Evolutionary conservation across 2,888 invertebrate genomes (phyloP).

Genomic region (Sminthurides aquaticus): DNA sequence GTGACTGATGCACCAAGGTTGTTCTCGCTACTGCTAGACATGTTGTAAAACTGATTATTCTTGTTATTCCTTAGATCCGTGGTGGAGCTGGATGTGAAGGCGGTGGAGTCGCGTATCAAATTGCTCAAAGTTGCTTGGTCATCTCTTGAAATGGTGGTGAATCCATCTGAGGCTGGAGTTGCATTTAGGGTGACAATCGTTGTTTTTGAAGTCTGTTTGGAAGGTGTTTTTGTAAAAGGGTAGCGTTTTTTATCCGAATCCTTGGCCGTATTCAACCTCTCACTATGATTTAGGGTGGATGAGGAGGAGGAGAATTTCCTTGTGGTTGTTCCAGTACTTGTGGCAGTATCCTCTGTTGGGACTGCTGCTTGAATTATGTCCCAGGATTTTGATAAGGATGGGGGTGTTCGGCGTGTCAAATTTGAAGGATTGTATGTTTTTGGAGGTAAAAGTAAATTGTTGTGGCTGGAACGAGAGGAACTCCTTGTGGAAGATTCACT

Average conservation of each 20-base stretch:
- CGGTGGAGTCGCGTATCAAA: neutral
- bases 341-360: constrained; percentile 17
- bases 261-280: neutral
- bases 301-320: constrained; percentile 25
- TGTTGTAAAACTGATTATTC: too few relatives aligned
- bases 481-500: neutral
- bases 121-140: neutral
- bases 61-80: too few relatives aligned
- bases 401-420: constrained; percentile 17
- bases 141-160: too few relatives aligned
- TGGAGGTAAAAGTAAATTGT: neutral
- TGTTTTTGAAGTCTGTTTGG: neutral
- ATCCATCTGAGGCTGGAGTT: neutral
- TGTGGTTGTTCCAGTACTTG: constrained; percentile 22
- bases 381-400: constrained; percentile 32
- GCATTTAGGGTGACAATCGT: neutral
- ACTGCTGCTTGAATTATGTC: constrained; percentile 34
- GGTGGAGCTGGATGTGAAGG: too few relatives aligned
- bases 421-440: neutral
- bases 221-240: neutral
- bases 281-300: neutral
- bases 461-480: neutral
- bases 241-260: neutral
- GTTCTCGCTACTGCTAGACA: neutral
- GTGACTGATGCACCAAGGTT: neutral